Evolutionary conservation across 2,113 vertebrate genomes (phyloP).

Genomic region (Rallus limicola): DNA sequence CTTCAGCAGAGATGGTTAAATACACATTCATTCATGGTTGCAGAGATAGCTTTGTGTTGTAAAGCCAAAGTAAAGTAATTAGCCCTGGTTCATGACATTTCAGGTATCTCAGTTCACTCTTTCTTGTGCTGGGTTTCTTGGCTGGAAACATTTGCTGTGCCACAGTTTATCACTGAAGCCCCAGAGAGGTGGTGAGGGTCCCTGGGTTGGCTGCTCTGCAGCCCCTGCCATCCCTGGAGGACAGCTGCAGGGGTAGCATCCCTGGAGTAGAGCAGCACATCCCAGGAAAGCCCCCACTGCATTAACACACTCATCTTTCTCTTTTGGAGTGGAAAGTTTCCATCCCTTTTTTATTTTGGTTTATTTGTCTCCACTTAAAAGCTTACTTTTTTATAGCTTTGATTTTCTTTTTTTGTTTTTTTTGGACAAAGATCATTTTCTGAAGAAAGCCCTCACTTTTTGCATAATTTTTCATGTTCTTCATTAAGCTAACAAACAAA

Average conservation of each 20-base stretch:
- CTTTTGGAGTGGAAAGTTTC: not conserved
- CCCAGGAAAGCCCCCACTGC: not conserved
- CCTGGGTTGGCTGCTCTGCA: not conserved
- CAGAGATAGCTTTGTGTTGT: not conserved
- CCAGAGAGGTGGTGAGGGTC: not conserved
- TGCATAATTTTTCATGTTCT: not conserved
- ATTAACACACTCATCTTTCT: not conserved
- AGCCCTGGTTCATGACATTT: rapidly evolving
- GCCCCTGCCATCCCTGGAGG: not conserved
- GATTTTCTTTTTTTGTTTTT: not conserved
- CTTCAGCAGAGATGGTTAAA: not conserved
- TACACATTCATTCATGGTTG: not conserved
- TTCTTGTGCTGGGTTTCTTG: not conserved
- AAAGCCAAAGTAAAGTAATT: not conserved
- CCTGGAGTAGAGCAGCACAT: rapidly evolving
- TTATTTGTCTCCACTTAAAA: not conserved
- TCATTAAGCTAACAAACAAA: not conserved
- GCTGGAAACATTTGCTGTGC: not conserved
- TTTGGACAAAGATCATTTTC: not conserved
- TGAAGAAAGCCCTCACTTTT: rapidly evolving
- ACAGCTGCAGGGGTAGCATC: not conserved
- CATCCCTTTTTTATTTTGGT: not conserved
- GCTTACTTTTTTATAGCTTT: not conserved
- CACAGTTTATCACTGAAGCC: not conserved
- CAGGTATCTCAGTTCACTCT: not conserved